Conservation (phyloP, 1,140 invertebrate species). For the Hestina assimilis region DNA sequence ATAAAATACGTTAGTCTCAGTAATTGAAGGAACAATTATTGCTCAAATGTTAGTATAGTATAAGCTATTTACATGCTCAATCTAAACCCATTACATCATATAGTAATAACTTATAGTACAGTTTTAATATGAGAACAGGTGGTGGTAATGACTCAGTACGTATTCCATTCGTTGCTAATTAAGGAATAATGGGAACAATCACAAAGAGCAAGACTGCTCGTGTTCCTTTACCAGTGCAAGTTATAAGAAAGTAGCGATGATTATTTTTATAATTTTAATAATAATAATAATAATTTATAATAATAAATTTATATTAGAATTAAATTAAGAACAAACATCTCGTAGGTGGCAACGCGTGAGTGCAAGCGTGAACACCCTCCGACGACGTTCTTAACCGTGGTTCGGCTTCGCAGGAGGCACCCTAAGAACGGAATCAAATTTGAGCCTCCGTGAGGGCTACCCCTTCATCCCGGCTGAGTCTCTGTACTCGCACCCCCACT, state of each 20-base stretch:
- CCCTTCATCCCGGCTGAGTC: too few relatives aligned
- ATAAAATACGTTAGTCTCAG: too few relatives aligned
- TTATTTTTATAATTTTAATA: too few relatives aligned
- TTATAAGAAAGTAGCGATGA: background rate
- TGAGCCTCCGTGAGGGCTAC: too few relatives aligned
- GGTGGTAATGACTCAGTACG: constrained; percentile 2
- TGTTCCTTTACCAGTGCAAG: background rate
- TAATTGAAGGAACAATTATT: too few relatives aligned
- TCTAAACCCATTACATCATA: constrained; percentile 4
- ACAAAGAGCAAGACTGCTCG: constrained; percentile 17
- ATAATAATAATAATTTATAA: background rate
- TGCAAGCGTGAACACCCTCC: too few relatives aligned
- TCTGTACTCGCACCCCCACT: too few relatives aligned
- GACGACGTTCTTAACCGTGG: too few relatives aligned
- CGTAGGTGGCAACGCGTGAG: too few relatives aligned
- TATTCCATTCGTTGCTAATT: constrained; percentile 15
- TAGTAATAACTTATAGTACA: constrained; percentile 1
- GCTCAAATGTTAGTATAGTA: too few relatives aligned
- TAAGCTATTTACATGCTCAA: background rate
- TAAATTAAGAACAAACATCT: background rate
- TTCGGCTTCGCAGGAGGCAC: too few relatives aligned
- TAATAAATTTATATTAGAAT: background rate
- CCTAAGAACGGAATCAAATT: too few relatives aligned
- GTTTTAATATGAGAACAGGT: constrained; percentile 10
- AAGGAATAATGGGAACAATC: constrained; percentile 22